A percentile compares a stretch with the other conserved stretches of the same genome.
Conservation (phyloP, 2,113 vertebrate genomes). For the Fulmarus glacialis region DNA sequence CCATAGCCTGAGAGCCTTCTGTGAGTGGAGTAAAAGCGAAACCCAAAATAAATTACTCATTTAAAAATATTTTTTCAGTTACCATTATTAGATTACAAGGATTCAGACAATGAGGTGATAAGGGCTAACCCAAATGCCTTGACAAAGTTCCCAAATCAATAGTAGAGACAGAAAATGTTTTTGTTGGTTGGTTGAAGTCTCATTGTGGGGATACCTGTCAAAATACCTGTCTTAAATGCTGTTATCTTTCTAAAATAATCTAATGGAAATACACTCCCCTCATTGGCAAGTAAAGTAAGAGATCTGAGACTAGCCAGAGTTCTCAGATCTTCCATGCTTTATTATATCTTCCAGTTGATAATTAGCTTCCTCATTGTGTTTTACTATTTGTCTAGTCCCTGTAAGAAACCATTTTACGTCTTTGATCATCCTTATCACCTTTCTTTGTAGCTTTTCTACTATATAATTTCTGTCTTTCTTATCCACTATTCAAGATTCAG, state of each 20-base stretch:
- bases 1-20: not conserved
- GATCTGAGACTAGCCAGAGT: not conserved
- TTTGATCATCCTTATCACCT: not conserved
- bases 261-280: rapidly evolving
- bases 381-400: not conserved
- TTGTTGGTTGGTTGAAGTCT: not conserved
- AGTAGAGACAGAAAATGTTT: not conserved
- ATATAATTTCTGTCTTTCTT: not conserved
- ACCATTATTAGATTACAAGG: not conserved
- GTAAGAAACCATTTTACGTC: not conserved
- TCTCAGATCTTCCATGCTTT: not conserved
- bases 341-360: not conserved
- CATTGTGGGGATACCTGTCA: not conserved
- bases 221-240: not conserved
- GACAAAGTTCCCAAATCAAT: not conserved
- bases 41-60: not conserved
- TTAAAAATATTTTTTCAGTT: not conserved
- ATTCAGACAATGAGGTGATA: not conserved
- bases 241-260: not conserved
- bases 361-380: not conserved
- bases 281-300: not conserved
- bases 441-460: not conserved
- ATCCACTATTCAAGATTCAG: not conserved
- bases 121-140: not conserved
- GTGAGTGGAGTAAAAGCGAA: not conserved